phyloP scores from a whole-genome alignment of 2,113 vertebrate genomes.

The Mus spicilegus region DNA sequence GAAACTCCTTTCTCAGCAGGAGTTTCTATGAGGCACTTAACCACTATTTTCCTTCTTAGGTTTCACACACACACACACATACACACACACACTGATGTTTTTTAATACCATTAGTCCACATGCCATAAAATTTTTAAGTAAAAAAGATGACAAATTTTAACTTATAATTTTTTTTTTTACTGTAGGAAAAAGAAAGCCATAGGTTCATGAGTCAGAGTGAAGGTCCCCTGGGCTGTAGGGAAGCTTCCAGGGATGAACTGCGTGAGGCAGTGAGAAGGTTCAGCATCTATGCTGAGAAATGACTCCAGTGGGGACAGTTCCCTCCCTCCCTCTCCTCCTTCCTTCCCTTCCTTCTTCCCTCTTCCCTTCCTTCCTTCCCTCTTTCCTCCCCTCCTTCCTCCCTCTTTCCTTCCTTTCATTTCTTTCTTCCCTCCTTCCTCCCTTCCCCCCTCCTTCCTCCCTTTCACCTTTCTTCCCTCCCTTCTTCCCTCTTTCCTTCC shows the following conservation, averaged over 20 bases:
- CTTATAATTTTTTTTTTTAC: neutral
- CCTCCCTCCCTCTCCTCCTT: neutral
- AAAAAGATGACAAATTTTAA: neutral
- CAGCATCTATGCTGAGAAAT: fast-evolving
- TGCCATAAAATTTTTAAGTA: neutral
- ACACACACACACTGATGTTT: neutral
- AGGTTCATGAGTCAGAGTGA: neutral
- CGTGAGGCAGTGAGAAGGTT: neutral
- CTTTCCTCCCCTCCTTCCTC: too few species aligned
- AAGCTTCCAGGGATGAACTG: neutral
- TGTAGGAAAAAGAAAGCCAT: neutral
- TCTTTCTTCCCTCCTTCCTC: fast-evolving
- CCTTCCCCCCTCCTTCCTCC: neutral
- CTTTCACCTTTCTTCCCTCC: too few species aligned
- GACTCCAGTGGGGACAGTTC: fast-evolving
- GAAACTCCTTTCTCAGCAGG: neutral
- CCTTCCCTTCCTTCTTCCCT: too few species aligned
- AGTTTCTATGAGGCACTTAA: neutral
- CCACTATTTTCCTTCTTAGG: neutral
- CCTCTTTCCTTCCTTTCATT: fast-evolving
- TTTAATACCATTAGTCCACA: neutral
- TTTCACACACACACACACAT: neutral
- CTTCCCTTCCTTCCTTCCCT: too few species aligned
- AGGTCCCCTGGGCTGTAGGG: neutral
- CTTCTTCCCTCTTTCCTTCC: too few species aligned